Evolutionary conservation across 2,888 invertebrate genomes (phyloP).

Genomic region (Maniola hyperantus): DNA sequence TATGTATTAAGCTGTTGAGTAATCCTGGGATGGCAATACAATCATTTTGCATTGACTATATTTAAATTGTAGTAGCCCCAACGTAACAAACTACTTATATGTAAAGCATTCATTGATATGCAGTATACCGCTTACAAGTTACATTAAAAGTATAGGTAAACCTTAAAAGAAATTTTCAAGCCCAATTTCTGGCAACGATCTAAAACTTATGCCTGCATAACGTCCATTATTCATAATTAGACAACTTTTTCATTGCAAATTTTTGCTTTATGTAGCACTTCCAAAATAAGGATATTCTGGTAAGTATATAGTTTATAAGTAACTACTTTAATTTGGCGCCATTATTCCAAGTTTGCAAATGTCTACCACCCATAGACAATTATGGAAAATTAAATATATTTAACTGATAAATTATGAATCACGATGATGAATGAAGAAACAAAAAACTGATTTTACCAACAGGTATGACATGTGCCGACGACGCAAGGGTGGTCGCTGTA

Average conservation of each 20-base stretch:
- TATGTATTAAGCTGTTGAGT: constrained; percentile 25
- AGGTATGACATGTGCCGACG: constrained; percentile 99
- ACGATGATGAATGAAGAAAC: constrained; percentile 56
- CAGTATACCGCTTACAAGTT: constrained; percentile 8
- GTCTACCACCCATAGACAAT: constrained; percentile 20
- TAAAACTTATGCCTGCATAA: neutral
- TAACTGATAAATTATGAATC: constrained; percentile 22
- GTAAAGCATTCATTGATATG: constrained; percentile 32
- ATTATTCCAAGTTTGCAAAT: constrained; percentile 55
- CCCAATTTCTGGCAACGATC: constrained; percentile 5
- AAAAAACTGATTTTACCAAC: constrained; percentile 81
- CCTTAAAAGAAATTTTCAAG: neutral
- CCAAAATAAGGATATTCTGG: constrained; percentile 41
- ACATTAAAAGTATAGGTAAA: constrained; percentile 3
- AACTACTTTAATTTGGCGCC: constrained; percentile 63
- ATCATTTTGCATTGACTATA: constrained; percentile 30
- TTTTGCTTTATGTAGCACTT: constrained; percentile 31
- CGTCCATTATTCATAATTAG: neutral
- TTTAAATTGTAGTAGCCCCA: constrained; percentile 27
- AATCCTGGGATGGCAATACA: constrained; percentile 27
- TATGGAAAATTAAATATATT: constrained; percentile 1
- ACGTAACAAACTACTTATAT: constrained; percentile 26
- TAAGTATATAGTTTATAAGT: constrained; percentile 53
- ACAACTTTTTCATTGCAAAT: constrained; percentile 7
- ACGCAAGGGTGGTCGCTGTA: constrained; percentile 98